These are phyloP conservation scores for Synergus gifuensis DNA, from an alignment of 2,888 invertebrate genomes.

Conservation along the genomic window DNA sequence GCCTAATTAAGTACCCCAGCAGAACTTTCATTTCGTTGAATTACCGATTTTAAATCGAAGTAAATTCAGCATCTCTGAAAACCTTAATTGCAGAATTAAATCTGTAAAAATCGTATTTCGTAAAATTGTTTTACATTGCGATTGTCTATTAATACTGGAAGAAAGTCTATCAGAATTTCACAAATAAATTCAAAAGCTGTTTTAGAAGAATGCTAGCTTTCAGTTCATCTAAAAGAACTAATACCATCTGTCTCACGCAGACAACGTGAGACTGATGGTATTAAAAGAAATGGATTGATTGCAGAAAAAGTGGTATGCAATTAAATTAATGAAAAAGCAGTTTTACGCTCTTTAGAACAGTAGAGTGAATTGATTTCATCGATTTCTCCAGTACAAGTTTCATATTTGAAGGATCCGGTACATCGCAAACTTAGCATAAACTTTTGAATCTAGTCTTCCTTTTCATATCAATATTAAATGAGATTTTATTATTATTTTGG, in stretches of 20 bases:
- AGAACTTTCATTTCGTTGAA: neutral
- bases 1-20: neutral
- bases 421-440: neutral
- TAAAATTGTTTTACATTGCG: too few species aligned
- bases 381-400: constrained; percentile 19
- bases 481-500: too few species aligned
- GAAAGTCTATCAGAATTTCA: neutral
- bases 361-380: constrained; percentile 14
- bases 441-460: neutral
- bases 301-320: neutral
- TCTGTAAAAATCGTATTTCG: neutral
- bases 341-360: neutral
- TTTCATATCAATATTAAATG: neutral
- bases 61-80: neutral
- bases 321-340: neutral
- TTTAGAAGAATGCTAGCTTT: neutral
- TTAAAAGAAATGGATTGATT: neutral
- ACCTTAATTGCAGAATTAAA: neutral
- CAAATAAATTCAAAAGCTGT: neutral
- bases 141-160: too few species aligned
- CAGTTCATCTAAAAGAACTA: neutral
- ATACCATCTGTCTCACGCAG: too few species aligned
- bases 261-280: neutral
- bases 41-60: neutral
- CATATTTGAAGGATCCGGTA: neutral